Evolutionary conservation across 2,888 invertebrate genomes (phyloP).

Genomic region (Ellobium chinense): DNA sequence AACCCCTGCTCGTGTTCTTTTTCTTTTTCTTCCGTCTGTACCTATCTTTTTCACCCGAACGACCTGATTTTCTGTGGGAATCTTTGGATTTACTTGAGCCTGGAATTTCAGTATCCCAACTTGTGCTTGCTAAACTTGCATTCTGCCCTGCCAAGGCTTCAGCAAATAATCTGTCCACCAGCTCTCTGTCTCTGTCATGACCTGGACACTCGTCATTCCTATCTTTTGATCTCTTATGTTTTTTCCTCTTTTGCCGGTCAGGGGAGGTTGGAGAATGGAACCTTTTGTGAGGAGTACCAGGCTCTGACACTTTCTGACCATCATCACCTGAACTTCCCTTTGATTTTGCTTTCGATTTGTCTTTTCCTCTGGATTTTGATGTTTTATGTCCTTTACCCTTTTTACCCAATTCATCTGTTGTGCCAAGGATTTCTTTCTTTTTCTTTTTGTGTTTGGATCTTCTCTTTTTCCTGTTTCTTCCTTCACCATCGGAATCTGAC

Average conservation of each 20-base stretch:
- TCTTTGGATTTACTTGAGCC: constrained; percentile 26
- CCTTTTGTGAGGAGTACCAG: background rate
- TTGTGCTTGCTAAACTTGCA: background rate
- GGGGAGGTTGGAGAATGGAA: background rate
- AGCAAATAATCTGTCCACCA: constrained; percentile 49
- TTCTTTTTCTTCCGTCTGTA: constrained; percentile 30
- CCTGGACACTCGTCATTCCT: background rate
- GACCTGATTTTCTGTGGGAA: background rate
- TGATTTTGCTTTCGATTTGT: background rate
- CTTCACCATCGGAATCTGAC: constrained; percentile 46
- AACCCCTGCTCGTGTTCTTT: constrained; percentile 2
- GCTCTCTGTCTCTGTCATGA: constrained; percentile 44
- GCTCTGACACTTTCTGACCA: background rate
- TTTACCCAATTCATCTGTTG: background rate
- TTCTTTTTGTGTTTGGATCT: constrained; percentile 47
- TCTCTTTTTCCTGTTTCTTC: constrained; percentile 40
- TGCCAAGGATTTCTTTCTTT: constrained; percentile 44
- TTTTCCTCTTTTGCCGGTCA: constrained; percentile 19
- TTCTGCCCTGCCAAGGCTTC: constrained; percentile 22
- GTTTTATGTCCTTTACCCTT: constrained; percentile 20
- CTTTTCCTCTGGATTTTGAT: constrained; percentile 19
- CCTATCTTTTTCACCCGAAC: constrained; percentile 18
- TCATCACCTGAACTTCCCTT: constrained; percentile 15
- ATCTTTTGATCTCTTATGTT: constrained; percentile 21
- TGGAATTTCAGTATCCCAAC: background rate